phyloP scores from a whole-genome alignment of 2,797 vertebrate species.

The Helostoma temminkii region DNA sequence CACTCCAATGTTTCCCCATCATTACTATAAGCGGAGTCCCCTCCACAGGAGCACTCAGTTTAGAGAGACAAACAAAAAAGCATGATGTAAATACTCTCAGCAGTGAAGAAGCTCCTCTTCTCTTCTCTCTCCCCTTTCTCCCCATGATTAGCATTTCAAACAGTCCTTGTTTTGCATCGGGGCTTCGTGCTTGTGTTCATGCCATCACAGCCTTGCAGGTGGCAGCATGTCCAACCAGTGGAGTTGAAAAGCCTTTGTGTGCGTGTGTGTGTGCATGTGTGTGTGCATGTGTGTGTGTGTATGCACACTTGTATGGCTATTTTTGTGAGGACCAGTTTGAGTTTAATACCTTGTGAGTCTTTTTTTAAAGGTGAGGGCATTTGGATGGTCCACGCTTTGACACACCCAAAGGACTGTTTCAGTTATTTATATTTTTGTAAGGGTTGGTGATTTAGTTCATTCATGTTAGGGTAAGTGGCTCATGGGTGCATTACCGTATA shows the following conservation, averaged over 20 bases:
- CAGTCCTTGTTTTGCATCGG: constrained; percentile 81
- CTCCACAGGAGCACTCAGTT: constrained; percentile 74
- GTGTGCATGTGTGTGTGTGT: constrained; percentile 13
- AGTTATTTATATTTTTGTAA: too few relatives aligned
- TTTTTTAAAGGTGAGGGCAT: too few relatives aligned
- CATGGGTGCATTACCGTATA: too few relatives aligned
- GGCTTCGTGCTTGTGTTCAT: constrained; percentile 73
- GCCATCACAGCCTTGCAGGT: constrained; percentile 80
- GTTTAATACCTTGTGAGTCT: neutral
- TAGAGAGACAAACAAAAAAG: constrained; percentile 79
- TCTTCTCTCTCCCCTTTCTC: constrained; percentile 60
- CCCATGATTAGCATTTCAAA: constrained; percentile 85
- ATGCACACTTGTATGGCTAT: neutral
- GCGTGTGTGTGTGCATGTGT: constrained; percentile 14
- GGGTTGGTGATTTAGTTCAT: neutral
- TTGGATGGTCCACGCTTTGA: neutral
- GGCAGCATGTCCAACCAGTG: constrained; percentile 72
- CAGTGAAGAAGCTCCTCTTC: constrained; percentile 69
- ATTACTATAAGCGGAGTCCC: constrained; percentile 64
- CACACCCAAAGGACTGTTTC: neutral
- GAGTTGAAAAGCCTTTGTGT: constrained; percentile 56
- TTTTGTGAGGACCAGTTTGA: neutral
- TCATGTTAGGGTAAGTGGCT: neutral
- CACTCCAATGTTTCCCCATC: constrained; percentile 62
- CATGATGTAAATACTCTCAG: constrained; percentile 78